These are phyloP conservation scores for Tricholauxania praeusta DNA, from an alignment of 2,888 invertebrate genomes.

Conservation along the genomic window DNA sequence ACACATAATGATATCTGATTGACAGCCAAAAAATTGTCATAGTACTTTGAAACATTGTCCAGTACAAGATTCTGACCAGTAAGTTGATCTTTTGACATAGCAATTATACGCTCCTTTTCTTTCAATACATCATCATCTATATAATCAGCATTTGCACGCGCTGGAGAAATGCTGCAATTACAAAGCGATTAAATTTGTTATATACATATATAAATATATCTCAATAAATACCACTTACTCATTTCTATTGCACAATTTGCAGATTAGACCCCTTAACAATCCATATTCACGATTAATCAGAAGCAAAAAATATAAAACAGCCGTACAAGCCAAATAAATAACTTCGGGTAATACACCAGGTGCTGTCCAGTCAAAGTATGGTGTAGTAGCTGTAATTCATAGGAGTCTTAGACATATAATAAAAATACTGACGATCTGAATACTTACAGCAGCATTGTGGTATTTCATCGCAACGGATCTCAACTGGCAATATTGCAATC, in stretches of 20 bases:
- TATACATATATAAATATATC: not conserved
- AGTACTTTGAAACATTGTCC: slow-evolving; percentile 78
- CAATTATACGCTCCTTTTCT: slow-evolving; percentile 69
- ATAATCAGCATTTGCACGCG: slow-evolving; percentile 59
- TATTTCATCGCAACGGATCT: slow-evolving; percentile 29
- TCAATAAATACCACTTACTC: not conserved
- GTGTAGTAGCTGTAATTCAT: slow-evolving; percentile 42
- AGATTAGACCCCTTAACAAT: not conserved
- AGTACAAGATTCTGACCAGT: slow-evolving; percentile 70
- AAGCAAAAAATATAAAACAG: slow-evolving; percentile 71
- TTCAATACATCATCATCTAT: slow-evolving; percentile 70
- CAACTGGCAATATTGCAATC: not conserved
- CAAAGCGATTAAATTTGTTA: not conserved
- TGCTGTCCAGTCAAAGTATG: slow-evolving; percentile 74
- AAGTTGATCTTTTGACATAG: slow-evolving; percentile 60
- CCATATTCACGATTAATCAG: slow-evolving; percentile 73
- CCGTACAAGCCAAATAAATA: slow-evolving; percentile 70
- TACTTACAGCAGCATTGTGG: slow-evolving; percentile 50
- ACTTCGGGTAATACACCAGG: slow-evolving; percentile 79
- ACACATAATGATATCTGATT: slow-evolving; percentile 74
- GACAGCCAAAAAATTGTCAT: slow-evolving; percentile 80
- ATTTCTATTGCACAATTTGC: not conserved
- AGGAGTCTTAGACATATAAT: too few relatives aligned
- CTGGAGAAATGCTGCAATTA: slow-evolving; percentile 27
- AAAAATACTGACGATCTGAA: not conserved